Evolutionary conservation across 2,113 vertebrate species (phyloP), one percentile per base, ranked within the genome.

Genomic region (Saguinus imperator): DNA sequence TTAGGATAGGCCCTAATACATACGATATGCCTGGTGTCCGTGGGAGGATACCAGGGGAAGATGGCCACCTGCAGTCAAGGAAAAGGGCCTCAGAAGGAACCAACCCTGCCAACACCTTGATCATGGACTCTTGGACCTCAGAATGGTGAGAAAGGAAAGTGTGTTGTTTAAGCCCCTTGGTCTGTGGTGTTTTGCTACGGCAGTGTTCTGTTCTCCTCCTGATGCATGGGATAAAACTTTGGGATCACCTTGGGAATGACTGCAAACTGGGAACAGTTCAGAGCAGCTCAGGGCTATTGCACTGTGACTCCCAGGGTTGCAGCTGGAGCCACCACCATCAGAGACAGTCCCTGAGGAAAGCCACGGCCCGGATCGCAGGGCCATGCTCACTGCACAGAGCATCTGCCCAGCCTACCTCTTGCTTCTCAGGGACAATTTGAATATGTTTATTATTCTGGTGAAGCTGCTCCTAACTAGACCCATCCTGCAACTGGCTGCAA

Each of bases 301-400:
- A 1, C 43, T 50, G 14, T 14, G 32, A 11, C 11, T 3, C 8
- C 75, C 23, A 8, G 21, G 27, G 20, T 18, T 29, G 16, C 14
- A 64, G 43, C 64, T 11, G 21, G 25, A 29, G 45, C 43, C 45
- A 27, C 35, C 6, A 6, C 25, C 11, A 0, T 66, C 80, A 3
- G 11, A 76, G 43, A 43, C n/a, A 8, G 29, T 45, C 16, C 2
- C 2, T 50, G 20, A 12, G 18, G 40, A 64, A 88, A 48, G 23
- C 55, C 8, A 5, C 55, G n/a, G 10, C 68, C 17, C 0, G 1
- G 27, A 18, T 55, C 45, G 2, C 32, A 0, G 40, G 64, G 32
- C 40, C 50, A 48, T 1, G 16, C n/a, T 73, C 37, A 9, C 4
- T 17, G 45, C 0, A 7, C 25, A 43, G 58, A 6, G 29, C 5